Percentiles rank a stretch among this genome's conserved stretches.
phyloP scores from a whole-genome alignment of 1,140 invertebrate species.

The Drosophila kepulauana region DNA sequence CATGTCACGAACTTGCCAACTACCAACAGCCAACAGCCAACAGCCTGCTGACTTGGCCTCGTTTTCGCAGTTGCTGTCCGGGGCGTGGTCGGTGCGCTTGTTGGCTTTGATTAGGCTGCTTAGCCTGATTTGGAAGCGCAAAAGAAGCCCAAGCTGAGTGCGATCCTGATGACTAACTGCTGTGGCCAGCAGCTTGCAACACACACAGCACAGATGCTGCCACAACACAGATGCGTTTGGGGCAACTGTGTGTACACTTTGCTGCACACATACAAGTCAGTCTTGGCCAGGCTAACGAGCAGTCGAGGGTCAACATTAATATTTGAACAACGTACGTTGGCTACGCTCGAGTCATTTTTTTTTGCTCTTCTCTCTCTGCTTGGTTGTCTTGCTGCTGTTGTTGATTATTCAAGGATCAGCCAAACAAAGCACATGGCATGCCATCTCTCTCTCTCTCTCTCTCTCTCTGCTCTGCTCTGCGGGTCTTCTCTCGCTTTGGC shows the following conservation, averaged over 20 bases:
- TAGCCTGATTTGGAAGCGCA: constrained; percentile 34
- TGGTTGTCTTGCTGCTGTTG: constrained; percentile 54
- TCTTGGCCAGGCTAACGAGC: constrained; percentile 65
- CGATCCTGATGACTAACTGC: constrained; percentile 41
- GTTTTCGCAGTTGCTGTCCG: too few relatives aligned
- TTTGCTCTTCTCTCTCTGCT: constrained; percentile 8
- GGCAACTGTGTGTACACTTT: constrained; percentile 8
- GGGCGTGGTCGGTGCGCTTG: constrained; percentile 14
- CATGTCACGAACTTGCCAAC: constrained; percentile 8
- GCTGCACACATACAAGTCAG: constrained; percentile 13
- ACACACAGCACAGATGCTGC: neutral
- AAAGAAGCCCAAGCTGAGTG: constrained; percentile 9
- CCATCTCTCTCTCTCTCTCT: constrained; percentile 27
- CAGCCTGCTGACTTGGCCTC: constrained; percentile 2
- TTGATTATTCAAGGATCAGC: constrained; percentile 83
- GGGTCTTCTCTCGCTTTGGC: constrained; percentile 4
- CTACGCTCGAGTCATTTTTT: constrained; percentile 59
- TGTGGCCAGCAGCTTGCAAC: constrained; percentile 4
- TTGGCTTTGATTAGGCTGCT: constrained; percentile 34
- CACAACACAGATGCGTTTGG: constrained; percentile 29
- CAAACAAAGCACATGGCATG: constrained; percentile 80
- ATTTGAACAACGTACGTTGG: constrained; percentile 77
- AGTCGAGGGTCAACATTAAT: constrained; percentile 80
- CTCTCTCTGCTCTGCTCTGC: constrained; percentile 35
- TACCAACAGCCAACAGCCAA: too few relatives aligned